These are phyloP conservation scores for Odontophorus gujanensis DNA, from an alignment of 2,113 vertebrate species.

Conservation along the genomic window DNA sequence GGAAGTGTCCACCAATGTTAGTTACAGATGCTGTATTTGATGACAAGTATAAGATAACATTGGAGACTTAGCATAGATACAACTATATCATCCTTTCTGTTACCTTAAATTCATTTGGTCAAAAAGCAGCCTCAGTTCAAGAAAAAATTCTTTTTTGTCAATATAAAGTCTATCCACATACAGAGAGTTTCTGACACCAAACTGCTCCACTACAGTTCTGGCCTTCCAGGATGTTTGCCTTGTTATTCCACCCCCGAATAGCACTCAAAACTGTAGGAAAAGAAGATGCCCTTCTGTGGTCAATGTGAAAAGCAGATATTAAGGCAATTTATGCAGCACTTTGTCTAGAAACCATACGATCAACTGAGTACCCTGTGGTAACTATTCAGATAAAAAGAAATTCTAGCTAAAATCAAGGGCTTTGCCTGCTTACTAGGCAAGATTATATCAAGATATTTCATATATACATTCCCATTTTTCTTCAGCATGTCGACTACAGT, in stretches of 20 bases:
- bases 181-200: not conserved
- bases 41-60: not conserved
- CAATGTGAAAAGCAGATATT: not conserved
- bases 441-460: conserved; percentile 35
- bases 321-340: not conserved
- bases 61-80: not conserved
- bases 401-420: not conserved
- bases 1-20: not conserved
- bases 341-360: not conserved
- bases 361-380: not conserved
- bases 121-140: not conserved
- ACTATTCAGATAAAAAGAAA: not conserved
- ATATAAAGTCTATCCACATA: not conserved
- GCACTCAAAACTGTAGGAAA: not conserved
- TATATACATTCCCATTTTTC: conserved; percentile 41
- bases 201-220: not conserved
- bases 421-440: conserved; percentile 31
- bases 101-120: not conserved
- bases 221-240: not conserved
- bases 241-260: not conserved
- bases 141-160: not conserved
- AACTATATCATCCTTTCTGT: not conserved
- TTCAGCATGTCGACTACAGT: not conserved
- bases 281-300: not conserved
- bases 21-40: not conserved